These are phyloP conservation scores for Emydocephalus ijimae DNA, from an alignment of 2,113 vertebrate genomes.

Conservation along the genomic window DNA sequence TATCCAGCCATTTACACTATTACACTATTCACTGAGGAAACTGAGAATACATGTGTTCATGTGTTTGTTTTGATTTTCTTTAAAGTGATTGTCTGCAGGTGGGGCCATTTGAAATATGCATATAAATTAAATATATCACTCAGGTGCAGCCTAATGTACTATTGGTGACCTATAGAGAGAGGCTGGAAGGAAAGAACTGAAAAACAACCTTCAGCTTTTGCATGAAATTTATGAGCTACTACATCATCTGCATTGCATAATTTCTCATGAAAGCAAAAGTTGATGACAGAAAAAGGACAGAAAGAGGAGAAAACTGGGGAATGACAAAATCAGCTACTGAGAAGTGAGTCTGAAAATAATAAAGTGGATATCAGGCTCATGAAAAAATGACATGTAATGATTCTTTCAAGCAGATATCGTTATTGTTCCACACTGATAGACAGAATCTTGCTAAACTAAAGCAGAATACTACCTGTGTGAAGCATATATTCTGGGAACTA, in stretches of 20 bases:
- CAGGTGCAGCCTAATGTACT: neutral
- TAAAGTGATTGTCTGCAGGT: neutral
- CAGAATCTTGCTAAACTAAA: neutral
- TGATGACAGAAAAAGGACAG: neutral
- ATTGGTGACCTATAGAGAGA: neutral
- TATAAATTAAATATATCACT: neutral
- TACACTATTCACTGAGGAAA: neutral
- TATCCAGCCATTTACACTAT: neutral
- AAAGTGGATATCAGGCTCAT: neutral
- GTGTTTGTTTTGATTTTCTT: neutral
- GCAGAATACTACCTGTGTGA: neutral
- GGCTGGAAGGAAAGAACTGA: neutral
- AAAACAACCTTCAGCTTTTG: neutral
- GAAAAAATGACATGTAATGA: neutral
- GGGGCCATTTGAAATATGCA: neutral
- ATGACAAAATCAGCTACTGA: neutral
- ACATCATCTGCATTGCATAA: neutral
- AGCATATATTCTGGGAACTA: neutral
- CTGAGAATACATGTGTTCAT: neutral
- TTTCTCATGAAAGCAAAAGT: neutral
- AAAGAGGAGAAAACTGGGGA: neutral
- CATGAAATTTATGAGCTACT: fast-evolving
- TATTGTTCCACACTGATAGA: neutral
- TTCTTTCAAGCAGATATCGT: neutral
- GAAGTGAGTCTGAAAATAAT: neutral